Conservation (phyloP, 2,888 invertebrate species). For the Empis livida region DNA sequence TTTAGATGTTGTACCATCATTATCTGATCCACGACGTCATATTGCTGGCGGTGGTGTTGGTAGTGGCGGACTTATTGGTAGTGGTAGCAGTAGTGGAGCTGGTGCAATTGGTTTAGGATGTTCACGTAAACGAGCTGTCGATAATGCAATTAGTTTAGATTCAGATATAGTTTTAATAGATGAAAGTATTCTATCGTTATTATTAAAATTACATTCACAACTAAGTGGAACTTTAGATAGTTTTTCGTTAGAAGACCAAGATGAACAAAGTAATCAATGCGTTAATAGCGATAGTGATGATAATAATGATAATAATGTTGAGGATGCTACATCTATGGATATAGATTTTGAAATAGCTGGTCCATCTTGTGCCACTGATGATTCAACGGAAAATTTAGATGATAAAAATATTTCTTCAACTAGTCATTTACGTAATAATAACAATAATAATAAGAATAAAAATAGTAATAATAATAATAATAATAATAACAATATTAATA, state of each 20-base stretch:
- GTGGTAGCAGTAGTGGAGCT: conserved; percentile 14
- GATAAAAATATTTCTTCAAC: neutral
- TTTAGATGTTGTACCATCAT: conserved; percentile 38
- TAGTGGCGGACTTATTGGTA: conserved; percentile 13
- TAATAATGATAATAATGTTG: neutral
- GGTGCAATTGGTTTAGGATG: conserved; percentile 14
- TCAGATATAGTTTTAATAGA: conserved; percentile 51
- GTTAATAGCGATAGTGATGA: neutral
- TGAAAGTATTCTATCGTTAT: conserved; percentile 79
- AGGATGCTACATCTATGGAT: conserved; percentile 21
- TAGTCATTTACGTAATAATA: conserved; percentile 6
- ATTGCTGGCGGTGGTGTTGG: conserved; percentile 13
- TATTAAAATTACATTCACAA: conserved; percentile 83
- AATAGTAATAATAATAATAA: conserved; percentile 9
- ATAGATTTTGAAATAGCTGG: conserved; percentile 30
- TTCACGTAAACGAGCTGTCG: conserved; percentile 20
- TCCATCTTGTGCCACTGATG: conserved; percentile 18
- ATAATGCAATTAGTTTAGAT: conserved; percentile 33
- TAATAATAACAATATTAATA: conserved; percentile 17
- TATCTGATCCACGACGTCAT: conserved; percentile 20
- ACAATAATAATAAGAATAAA: neutral
- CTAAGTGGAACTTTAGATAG: conserved; percentile 73
- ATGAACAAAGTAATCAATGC: neutral
- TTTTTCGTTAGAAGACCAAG: conserved; percentile 47
- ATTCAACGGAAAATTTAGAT: neutral